A percentile compares a stretch with the other conserved stretches of the same genome.
phyloP scores from a whole-genome alignment of 2,888 invertebrate genomes.

The Seladonia tumulorum region DNA sequence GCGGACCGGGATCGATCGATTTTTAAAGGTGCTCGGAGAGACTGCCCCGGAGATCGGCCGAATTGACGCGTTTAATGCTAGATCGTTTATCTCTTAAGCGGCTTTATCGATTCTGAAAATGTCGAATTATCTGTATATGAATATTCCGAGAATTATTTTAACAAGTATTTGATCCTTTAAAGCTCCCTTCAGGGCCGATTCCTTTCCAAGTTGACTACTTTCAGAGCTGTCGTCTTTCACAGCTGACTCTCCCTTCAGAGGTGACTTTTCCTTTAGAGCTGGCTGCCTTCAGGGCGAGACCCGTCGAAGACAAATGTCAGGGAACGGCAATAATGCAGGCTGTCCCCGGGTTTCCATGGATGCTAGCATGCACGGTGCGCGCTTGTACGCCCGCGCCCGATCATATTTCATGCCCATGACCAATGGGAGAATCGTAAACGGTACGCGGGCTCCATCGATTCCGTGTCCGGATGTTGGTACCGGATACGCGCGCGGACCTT shows the following conservation, averaged over 20 bases:
- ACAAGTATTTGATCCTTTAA: too few species aligned
- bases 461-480: neutral
- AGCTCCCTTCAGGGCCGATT: too few species aligned
- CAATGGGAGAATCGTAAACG: constrained; percentile 33
- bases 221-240: too few species aligned
- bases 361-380: neutral
- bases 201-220: too few species aligned
- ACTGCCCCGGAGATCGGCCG: neutral
- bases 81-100: too few species aligned
- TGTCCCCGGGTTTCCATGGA: constrained; percentile 35
- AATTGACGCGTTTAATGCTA: neutral
- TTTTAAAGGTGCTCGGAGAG: neutral
- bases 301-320: constrained; percentile 61
- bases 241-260: too few species aligned
- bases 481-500: neutral
- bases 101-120: too few species aligned
- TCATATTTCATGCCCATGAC: constrained; percentile 57
- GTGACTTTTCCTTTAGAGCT: neutral
- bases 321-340: neutral
- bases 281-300: neutral
- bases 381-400: neutral
- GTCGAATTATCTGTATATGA: too few species aligned
- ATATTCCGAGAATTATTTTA: too few species aligned
- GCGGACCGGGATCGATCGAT: constrained; percentile 3
- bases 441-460: constrained; percentile 40